These are phyloP conservation scores for Cataglyphis hispanica DNA, from an alignment of 1,140 invertebrate species.

Conservation along the genomic window DNA sequence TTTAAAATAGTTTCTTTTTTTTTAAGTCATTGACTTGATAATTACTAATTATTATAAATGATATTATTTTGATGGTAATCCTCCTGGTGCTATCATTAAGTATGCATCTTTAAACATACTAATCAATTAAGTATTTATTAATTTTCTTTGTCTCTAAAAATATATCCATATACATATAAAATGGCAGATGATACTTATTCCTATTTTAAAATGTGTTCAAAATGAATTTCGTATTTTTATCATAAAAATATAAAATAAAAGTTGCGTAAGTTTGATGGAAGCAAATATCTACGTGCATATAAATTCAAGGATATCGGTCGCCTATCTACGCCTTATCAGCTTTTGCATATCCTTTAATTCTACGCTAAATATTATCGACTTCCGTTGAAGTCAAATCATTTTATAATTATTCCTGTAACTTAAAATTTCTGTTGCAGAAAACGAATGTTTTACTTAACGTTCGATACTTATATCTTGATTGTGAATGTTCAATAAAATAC, in stretches of 20 bases:
- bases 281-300: conserved; percentile 26
- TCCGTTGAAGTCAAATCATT: conserved; percentile 66
- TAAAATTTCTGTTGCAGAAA: conserved; percentile 58
- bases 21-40: neutral
- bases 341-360: conserved; percentile 62
- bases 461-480: neutral
- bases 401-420: conserved; percentile 7
- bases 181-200: neutral
- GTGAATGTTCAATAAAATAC: neutral
- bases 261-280: conserved; percentile 4
- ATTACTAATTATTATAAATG: too few relatives aligned
- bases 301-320: conserved; percentile 59
- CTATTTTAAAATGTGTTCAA: neutral
- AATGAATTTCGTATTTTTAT: neutral
- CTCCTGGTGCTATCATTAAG: too few relatives aligned
- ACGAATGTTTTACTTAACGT: neutral
- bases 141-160: too few relatives aligned
- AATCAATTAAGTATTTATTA: too few relatives aligned
- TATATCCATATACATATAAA: too few relatives aligned
- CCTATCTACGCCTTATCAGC: conserved; percentile 50
- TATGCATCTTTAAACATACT: too few relatives aligned
- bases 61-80: too few relatives aligned
- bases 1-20: neutral
- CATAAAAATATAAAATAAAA: conserved; percentile 15
- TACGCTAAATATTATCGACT: conserved; percentile 62